Evolutionary conservation across 2,797 vertebrate species (phyloP).

Genomic region (Lepilemur ruficaudatus): DNA sequence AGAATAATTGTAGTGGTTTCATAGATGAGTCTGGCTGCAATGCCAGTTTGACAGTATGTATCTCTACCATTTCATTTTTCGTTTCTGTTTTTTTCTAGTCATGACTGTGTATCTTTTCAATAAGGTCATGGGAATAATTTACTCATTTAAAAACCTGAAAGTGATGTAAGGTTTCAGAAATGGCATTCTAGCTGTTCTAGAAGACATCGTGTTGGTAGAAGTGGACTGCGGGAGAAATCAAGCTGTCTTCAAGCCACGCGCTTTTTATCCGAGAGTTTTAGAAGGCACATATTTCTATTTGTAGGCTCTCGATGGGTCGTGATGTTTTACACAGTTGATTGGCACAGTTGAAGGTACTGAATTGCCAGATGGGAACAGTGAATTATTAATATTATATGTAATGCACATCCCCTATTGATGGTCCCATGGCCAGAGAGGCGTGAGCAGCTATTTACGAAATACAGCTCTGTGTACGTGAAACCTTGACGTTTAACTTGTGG

Average conservation of each 20-base stretch:
- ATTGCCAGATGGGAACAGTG: not conserved
- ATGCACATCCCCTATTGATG: not conserved
- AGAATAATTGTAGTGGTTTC: not conserved
- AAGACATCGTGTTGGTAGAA: not conserved
- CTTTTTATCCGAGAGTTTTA: not conserved
- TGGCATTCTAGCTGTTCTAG: not conserved
- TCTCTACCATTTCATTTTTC: not conserved
- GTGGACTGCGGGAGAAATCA: not conserved
- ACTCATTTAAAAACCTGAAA: not conserved
- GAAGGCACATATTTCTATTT: not conserved
- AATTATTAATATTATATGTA: not conserved
- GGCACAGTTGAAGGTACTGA: not conserved
- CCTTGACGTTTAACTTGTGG: not conserved
- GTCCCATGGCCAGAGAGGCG: constrained; percentile 20
- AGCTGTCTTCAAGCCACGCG: not conserved
- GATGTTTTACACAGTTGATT: not conserved
- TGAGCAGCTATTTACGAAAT: constrained; percentile 21
- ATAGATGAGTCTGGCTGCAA: not conserved
- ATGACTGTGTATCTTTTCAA: not conserved
- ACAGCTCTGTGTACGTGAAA: not conserved
- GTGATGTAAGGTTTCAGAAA: not conserved
- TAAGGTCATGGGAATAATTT: not conserved
- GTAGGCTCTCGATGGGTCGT: not conserved
- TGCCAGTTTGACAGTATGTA: not conserved
- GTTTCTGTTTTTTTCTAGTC: not conserved